Conservation (phyloP, 2,113 vertebrate species). For the Bettongia penicillata region DNA sequence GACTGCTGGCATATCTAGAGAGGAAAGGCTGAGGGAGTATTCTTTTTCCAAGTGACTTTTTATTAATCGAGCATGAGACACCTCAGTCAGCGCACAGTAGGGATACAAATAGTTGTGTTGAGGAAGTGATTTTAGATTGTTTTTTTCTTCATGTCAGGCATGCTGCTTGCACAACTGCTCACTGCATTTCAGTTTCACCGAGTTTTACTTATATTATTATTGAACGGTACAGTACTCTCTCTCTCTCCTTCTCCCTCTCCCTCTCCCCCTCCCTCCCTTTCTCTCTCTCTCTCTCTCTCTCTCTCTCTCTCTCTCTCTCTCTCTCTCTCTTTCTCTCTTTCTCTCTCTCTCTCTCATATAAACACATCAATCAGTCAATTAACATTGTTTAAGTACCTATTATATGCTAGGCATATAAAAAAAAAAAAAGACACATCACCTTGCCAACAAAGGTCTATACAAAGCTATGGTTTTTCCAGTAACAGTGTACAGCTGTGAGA, state of each 20-base stretch:
- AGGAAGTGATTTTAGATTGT: constrained; percentile 72
- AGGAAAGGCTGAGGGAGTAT: constrained; percentile 62
- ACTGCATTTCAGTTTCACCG: not conserved
- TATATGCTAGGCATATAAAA: not conserved
- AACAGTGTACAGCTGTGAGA: too few species aligned
- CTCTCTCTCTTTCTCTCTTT: too few species aligned
- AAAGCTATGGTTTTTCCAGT: too few species aligned
- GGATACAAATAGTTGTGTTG: constrained; percentile 77
- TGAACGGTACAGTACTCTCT: too few species aligned
- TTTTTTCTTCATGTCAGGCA: constrained; percentile 76
- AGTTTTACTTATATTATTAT: too few species aligned
- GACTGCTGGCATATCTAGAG: constrained; percentile 17
- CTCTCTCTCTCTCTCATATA: too few species aligned
- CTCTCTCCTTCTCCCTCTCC: too few species aligned
- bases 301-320: too few species aligned
- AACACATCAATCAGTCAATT: not conserved
- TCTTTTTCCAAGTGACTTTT: constrained; percentile 76
- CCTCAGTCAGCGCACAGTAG: constrained; percentile 64
- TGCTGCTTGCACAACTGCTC: constrained; percentile 76
- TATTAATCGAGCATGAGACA: constrained; percentile 72
- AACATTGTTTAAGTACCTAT: not conserved
- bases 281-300: too few species aligned
- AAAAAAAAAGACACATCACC: too few species aligned
- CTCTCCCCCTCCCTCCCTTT: too few species aligned
- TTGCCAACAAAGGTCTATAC: too few species aligned